Percentiles rank a stretch among this genome's conserved stretches.
Evolutionary conservation across 2,888 invertebrate species (phyloP).

Genomic region (Barypeithes pellucidus): DNA sequence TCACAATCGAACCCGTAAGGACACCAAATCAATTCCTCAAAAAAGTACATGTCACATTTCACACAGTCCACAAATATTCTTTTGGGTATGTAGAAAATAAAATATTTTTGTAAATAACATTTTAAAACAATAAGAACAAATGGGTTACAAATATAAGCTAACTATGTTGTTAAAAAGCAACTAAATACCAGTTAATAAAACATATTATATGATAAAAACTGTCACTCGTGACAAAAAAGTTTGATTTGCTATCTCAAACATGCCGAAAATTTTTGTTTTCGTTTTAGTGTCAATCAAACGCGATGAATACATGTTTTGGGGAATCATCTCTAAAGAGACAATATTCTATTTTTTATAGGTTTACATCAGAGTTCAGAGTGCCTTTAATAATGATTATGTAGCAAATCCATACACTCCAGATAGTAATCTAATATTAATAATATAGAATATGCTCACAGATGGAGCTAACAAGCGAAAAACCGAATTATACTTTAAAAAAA

Average conservation of each 20-base stretch:
- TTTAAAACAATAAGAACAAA: conserved; percentile 21
- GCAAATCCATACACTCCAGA: neutral
- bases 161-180: conserved; percentile 39
- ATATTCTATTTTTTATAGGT: neutral
- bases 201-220: conserved; percentile 4
- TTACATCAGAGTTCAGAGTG: neutral
- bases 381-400: neutral
- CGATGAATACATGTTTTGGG: neutral
- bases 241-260: conserved; percentile 29
- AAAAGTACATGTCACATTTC: conserved; percentile 26
- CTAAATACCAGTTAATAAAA: conserved; percentile 37
- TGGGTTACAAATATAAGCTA: conserved; percentile 23
- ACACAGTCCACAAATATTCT: conserved; percentile 8
- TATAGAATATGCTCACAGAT: no score
- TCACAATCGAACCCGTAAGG: conserved; percentile 29
- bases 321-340: neutral
- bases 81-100: neutral
- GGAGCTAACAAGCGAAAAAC: no score
- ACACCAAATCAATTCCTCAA: conserved; percentile 3
- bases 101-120: conserved; percentile 2
- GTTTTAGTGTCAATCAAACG: conserved; percentile 35
- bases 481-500: no score
- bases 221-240: conserved; percentile 11
- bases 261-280: conserved; percentile 15
- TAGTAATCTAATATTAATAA: no score